These are phyloP conservation scores for Drosophila neutralis DNA, from an alignment of 2,888 invertebrate genomes.

Conservation along the genomic window DNA sequence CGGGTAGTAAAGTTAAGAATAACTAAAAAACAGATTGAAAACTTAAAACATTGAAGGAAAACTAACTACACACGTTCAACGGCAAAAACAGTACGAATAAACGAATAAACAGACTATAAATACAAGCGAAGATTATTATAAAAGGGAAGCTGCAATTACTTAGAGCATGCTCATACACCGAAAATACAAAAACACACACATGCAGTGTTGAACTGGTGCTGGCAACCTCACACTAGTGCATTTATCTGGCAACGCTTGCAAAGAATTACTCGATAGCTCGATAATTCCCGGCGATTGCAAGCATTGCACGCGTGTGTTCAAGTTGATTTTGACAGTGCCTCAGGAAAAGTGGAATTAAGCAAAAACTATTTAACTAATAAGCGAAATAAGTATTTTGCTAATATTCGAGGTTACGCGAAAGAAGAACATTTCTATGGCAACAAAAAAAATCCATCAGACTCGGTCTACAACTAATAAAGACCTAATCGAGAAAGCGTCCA, in stretches of 20 bases:
- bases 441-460: not conserved
- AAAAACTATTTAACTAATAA: not conserved
- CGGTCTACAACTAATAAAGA: not conserved
- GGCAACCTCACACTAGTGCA: not conserved
- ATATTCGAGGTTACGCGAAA: not conserved
- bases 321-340: too few relatives aligned
- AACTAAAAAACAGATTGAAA: constrained; percentile 32
- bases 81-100: constrained; percentile 28
- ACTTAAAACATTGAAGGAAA: constrained; percentile 59
- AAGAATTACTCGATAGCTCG: constrained; percentile 12
- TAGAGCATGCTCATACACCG: constrained; percentile 5
- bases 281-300: not conserved
- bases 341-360: not conserved
- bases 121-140: constrained; percentile 34
- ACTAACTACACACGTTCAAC: constrained; percentile 20
- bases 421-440: not conserved
- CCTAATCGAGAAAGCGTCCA: not conserved
- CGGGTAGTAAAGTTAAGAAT: constrained; percentile 33
- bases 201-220: not conserved
- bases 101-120: constrained; percentile 32
- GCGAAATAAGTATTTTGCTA: not conserved
- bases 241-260: not conserved
- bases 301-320: not conserved
- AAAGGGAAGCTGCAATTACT: constrained; percentile 43
- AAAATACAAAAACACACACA: constrained; percentile 6